Evolutionary conservation across 1,140 invertebrate species (phyloP).

Genomic region (Bombus vancouverensis): DNA sequence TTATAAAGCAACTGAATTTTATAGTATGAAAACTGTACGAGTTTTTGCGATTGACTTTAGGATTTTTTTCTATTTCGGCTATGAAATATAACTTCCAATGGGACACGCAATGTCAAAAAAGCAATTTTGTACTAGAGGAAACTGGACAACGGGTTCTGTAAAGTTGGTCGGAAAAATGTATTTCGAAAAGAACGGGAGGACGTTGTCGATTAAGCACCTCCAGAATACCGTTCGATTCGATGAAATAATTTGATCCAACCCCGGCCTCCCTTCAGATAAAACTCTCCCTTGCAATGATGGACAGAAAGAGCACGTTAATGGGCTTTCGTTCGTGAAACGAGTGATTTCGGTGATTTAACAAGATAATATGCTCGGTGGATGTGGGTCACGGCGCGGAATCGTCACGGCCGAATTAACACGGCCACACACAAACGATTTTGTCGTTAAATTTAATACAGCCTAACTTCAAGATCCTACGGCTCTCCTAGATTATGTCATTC

Average conservation of each 20-base stretch:
- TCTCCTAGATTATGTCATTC: constrained; percentile 7
- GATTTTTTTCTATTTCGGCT: neutral
- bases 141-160: constrained; percentile 38
- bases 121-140: constrained; percentile 60
- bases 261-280: constrained; percentile 1
- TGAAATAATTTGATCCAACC: constrained; percentile 52
- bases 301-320: constrained; percentile 27
- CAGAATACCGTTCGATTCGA: constrained; percentile 26
- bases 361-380: constrained; percentile 51
- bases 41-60: neutral
- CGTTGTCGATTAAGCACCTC: no score
- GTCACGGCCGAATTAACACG: constrained; percentile 32
- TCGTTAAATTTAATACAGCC: constrained; percentile 56
- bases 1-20: neutral
- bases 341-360: constrained; percentile 49
- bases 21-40: neutral
- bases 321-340: constrained; percentile 41
- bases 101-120: neutral
- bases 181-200: constrained; percentile 41
- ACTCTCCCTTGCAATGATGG: neutral
- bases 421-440: constrained; percentile 23
- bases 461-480: neutral
- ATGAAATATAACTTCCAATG: neutral
- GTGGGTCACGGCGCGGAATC: constrained; percentile 42
- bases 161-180: constrained; percentile 55